These are phyloP conservation scores for Tolypeutes matacus DNA, from an alignment of 2,797 vertebrate genomes.

Conservation along the genomic window DNA sequence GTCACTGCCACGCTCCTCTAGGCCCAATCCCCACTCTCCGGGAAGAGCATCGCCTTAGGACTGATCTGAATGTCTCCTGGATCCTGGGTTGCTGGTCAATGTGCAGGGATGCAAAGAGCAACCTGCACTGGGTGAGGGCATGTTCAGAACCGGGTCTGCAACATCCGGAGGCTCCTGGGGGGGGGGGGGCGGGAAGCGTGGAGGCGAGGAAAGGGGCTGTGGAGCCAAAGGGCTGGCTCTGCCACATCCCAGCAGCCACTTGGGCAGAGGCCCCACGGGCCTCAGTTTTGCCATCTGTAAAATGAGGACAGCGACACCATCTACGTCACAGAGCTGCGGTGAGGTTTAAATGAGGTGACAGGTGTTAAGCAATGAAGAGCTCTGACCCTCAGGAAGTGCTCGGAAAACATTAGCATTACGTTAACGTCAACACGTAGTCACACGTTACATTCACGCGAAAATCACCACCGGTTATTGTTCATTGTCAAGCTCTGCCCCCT, in stretches of 20 bases:
- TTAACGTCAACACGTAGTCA: accelerated
- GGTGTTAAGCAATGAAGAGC: not conserved
- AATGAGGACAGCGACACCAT: accelerated
- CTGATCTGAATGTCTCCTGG: not conserved
- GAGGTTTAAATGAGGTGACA: not conserved
- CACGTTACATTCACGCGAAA: too few species aligned
- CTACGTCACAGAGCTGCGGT: not conserved
- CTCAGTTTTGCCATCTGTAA: too few species aligned
- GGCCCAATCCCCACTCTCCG: not conserved
- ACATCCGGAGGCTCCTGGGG: not conserved
- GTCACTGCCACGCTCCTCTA: not conserved
- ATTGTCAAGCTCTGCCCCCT: accelerated
- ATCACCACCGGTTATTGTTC: accelerated
- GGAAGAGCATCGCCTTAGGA: not conserved
- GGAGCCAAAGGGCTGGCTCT: not conserved
- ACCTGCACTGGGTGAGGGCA: not conserved
- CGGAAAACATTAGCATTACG: accelerated
- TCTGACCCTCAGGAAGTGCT: accelerated
- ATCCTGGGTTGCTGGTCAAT: too few species aligned
- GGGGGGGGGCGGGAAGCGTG: not conserved
- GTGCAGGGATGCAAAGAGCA: not conserved
- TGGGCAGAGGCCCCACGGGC: not conserved
- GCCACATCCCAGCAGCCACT: too few species aligned
- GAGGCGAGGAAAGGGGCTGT: not conserved
- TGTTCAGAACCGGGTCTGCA: not conserved